Evolutionary conservation across 2,797 vertebrate genomes (phyloP).

Genomic region (Enoplosus armatus): DNA sequence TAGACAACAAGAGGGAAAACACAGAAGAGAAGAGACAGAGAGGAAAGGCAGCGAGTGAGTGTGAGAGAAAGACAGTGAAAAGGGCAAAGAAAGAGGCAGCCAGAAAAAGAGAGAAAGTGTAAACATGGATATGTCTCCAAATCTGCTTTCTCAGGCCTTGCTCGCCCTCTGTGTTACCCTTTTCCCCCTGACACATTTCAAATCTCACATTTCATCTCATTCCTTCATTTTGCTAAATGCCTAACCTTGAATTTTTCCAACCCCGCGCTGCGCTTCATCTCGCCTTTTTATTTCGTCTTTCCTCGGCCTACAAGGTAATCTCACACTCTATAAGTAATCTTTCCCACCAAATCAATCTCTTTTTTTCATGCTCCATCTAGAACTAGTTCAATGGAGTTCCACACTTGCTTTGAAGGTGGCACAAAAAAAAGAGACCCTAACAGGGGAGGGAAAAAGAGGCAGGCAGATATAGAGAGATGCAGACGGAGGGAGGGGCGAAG

Average conservation of each 20-base stretch:
- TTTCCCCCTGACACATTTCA: slow-evolving; percentile 12
- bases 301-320: slow-evolving; percentile 61
- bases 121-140: slow-evolving; percentile 22
- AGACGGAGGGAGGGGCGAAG: slow-evolving; percentile 23
- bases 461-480: slow-evolving; percentile 9
- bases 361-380: slow-evolving; percentile 52
- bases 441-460: slow-evolving; percentile 10
- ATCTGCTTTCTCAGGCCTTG: slow-evolving; percentile 29
- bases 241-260: slow-evolving; percentile 39
- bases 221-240: slow-evolving; percentile 37
- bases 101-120: neutral
- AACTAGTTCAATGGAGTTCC: slow-evolving; percentile 31
- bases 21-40: neutral
- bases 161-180: slow-evolving; percentile 52
- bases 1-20: slow-evolving; percentile 26
- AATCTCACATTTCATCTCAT: slow-evolving; percentile 34
- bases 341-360: slow-evolving; percentile 49
- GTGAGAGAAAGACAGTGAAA: slow-evolving; percentile 11
- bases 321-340: slow-evolving; percentile 67
- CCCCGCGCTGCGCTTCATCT: slow-evolving; percentile 1
- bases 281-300: slow-evolving; percentile 37
- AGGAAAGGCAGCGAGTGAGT: neutral
- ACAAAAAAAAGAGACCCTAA: slow-evolving; percentile 42
- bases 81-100: neutral
- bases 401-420: slow-evolving; percentile 54